Evolutionary conservation across 1,140 invertebrate genomes (phyloP).

Genomic region (Camponotus floridanus): DNA sequence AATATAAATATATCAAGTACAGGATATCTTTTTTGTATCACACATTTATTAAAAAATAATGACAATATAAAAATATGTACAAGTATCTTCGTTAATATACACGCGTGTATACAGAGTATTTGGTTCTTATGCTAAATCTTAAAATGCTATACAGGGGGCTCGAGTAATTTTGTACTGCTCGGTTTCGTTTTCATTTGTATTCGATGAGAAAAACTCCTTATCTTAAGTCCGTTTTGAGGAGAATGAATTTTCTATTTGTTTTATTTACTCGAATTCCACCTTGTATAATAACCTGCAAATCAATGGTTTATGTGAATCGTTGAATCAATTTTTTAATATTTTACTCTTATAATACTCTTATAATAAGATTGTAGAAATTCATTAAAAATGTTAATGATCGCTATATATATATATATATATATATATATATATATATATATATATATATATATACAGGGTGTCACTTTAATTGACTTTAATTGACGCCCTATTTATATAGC

Average conservation of each 20-base stretch:
- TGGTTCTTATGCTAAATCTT: conserved; percentile 58
- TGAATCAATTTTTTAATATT: not conserved
- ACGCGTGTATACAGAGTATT: conserved; percentile 60
- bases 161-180: conserved; percentile 64
- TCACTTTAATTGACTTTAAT: no score
- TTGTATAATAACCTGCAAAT: conserved; percentile 55
- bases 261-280: conserved; percentile 32
- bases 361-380: not conserved
- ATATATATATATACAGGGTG: no score
- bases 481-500: no score
- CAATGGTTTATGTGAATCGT: conserved; percentile 1
- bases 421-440: no score
- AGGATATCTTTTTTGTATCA: conserved; percentile 48
- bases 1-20: not conserved
- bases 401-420: no score
- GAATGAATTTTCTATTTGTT: not conserved
- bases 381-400: not conserved
- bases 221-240: not conserved
- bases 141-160: conserved; percentile 42
- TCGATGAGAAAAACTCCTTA: conserved; percentile 1
- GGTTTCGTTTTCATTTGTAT: not conserved
- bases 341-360: not conserved
- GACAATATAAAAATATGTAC: conserved; percentile 66
- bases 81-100: conserved; percentile 49
- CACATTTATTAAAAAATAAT: conserved; percentile 67